Evolutionary conservation across 2,888 invertebrate species (phyloP), one percentile per base, ranked within the genome.

Genomic region (Cryptus armator): DNA sequence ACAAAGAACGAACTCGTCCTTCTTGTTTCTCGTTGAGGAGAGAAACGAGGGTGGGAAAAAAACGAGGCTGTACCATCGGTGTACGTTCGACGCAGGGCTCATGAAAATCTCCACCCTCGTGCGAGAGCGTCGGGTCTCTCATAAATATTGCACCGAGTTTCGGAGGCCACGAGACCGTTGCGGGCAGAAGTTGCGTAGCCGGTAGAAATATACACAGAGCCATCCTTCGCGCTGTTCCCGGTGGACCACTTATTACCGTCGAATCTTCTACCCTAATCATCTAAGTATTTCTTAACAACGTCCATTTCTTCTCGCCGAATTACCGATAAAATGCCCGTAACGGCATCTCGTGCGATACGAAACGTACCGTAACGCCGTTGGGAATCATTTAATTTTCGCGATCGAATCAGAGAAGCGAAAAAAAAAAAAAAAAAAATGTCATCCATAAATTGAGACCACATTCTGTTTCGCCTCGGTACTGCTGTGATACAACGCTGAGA

Each of bases 241-340:
- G 76, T 88, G 92, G 93, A 90, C 89, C 90, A 90, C 92, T 93
- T 92, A 93, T 93, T 93, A 91, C 91, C 91, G 87, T 89, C 89
- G 91, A 91, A 91, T 93, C 92, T 91, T 91, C 85, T 87, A 88
- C 89, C 89, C 89, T 92, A 92, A 92, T 93, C 91, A 91, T 92
- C 92, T 91, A 91, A 93, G 91, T 91, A 92, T 92, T 92, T 91
- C 90, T 89, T 90, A 92, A 92, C 89, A 79, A 84, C 78, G 89
- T 84, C 86, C 86, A 81, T 88, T 88, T 83, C 85, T 88, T 86
- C 83, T 51, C 51, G 37, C 56, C 46, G 68, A 83, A 80, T 81
- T 32, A 75, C 62, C 48, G 46, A 79, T 75, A 19, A 64, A 59
- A 6, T 5, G 12, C 12, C 19, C 12, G 48, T n/a, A 48, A 70